These are phyloP conservation scores for Aphelenchoides fujianensis DNA, from an alignment of 1,140 invertebrate species.

Conservation along the genomic window DNA sequence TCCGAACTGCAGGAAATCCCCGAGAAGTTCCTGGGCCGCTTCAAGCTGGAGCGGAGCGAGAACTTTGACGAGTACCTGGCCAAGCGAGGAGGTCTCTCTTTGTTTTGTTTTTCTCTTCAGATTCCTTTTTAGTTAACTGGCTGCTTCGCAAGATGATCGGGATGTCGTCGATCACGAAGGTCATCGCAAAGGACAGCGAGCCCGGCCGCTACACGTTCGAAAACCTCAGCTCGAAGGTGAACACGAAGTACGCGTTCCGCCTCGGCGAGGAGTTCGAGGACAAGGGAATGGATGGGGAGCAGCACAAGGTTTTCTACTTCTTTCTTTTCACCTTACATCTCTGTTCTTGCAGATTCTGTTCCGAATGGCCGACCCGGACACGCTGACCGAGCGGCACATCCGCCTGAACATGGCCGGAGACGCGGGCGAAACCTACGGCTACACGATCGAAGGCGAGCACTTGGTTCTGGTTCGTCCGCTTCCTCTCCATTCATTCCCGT, in stretches of 20 bases:
- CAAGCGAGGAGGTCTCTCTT: background rate
- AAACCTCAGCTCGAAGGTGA: background rate
- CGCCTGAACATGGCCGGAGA: conserved; percentile 47
- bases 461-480: conserved; percentile 49
- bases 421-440: conserved; percentile 49
- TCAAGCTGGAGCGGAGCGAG: conserved; percentile 52
- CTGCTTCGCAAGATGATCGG: conserved; percentile 58
- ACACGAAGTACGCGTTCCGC: background rate
- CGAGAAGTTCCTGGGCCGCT: conserved; percentile 54
- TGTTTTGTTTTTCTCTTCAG: too few relatives aligned
- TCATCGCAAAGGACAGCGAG: conserved; percentile 35
- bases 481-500: too few relatives aligned
- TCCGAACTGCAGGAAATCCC: conserved; percentile 49
- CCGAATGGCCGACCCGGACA: conserved; percentile 38
- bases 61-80: conserved; percentile 59
- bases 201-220: background rate
- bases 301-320: background rate
- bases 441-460: conserved; percentile 50
- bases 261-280: background rate
- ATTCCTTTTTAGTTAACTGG: conserved; percentile 45
- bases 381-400: conserved; percentile 46
- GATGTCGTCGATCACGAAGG: conserved; percentile 51
- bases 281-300: background rate
- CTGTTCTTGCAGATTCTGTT: conserved; percentile 51
- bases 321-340: too few relatives aligned